Evolutionary conservation across 2,113 vertebrate genomes (phyloP).

Genomic region (Electrona antarctica): DNA sequence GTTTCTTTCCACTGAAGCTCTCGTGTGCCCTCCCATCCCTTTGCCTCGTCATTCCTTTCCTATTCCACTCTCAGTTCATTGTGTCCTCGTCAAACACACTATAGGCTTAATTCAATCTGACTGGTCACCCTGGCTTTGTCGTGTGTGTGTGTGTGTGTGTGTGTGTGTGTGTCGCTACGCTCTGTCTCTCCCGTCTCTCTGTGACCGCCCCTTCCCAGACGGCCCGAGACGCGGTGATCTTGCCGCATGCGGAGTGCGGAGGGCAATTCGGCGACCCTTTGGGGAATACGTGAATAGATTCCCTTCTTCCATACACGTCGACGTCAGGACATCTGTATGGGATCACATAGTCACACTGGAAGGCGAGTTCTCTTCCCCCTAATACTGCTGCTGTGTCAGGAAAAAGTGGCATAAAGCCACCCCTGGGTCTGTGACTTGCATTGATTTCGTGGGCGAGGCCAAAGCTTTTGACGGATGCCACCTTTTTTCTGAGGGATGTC

Average conservation of each 20-base stretch:
- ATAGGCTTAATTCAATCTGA: conserved; percentile 45
- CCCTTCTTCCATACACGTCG: not conserved
- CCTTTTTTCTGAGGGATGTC: conserved; percentile 59
- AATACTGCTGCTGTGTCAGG: conserved; percentile 17
- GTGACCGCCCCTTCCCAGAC: conserved; percentile 26
- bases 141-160: not conserved
- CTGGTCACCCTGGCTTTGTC: conserved; percentile 12
- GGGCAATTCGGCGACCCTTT: conserved; percentile 43
- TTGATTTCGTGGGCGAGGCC: conserved; percentile 18
- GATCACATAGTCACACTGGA: conserved; percentile 28
- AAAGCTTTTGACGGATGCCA: conserved; percentile 62
- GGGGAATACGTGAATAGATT: conserved; percentile 7
- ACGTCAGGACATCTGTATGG: not conserved
- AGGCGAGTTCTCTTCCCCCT: conserved; percentile 9
- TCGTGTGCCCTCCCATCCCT: not conserved
- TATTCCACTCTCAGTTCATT: conserved; percentile 25
- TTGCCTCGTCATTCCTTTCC: conserved; percentile 24
- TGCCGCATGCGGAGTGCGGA: too few species aligned
- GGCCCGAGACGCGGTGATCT: not conserved
- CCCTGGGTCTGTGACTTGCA: conserved; percentile 20
- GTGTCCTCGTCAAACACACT: conserved; percentile 35
- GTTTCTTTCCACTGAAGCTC: too few species aligned
- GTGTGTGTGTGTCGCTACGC: not conserved
- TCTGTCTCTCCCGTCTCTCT: conserved; percentile 26
- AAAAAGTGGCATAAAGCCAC: conserved; percentile 17